These are phyloP conservation scores for Pterophyllum scalare DNA, from an alignment of 2,113 vertebrate genomes.

Conservation along the genomic window DNA sequence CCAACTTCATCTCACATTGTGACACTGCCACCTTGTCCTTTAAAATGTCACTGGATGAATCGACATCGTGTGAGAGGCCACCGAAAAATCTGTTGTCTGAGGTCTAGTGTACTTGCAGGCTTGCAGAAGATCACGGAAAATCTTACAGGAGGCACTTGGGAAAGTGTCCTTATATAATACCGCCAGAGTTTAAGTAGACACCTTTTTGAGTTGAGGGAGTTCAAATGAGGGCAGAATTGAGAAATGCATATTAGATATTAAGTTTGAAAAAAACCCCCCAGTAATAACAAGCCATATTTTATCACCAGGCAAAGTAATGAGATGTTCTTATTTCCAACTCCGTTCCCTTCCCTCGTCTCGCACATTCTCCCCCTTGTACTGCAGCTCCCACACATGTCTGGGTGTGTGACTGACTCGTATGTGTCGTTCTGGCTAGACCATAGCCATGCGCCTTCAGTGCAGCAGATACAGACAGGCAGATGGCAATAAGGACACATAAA, in stretches of 20 bases:
- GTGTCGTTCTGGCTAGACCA: conserved; percentile 34
- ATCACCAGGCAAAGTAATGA: conserved; percentile 33
- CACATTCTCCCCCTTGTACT: conserved; percentile 49
- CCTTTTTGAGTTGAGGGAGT: neutral
- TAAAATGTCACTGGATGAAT: conserved; percentile 59
- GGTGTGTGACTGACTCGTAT: conserved; percentile 49
- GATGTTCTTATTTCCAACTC: conserved; percentile 37
- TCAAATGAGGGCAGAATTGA: neutral
- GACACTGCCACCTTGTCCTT: conserved; percentile 40
- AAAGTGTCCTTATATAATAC: neutral
- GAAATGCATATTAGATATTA: neutral
- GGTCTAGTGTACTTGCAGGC: conserved; percentile 10
- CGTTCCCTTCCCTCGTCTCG: conserved; percentile 53
- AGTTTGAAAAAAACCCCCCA: neutral
- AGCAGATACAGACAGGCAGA: conserved; percentile 48
- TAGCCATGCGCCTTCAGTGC: conserved; percentile 10
- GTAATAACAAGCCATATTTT: conserved; percentile 44
- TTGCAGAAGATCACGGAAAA: neutral
- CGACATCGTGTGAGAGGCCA: conserved; percentile 36
- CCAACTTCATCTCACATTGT: conserved; percentile 25
- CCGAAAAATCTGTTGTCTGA: neutral
- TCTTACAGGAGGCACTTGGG: neutral
- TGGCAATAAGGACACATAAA: conserved; percentile 20
- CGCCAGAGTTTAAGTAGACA: neutral
- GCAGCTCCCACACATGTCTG: conserved; percentile 67